Evolutionary conservation across 2,797 vertebrate species (phyloP), one percentile per base, ranked within the genome.

Genomic region (Liasis olivaceus): DNA sequence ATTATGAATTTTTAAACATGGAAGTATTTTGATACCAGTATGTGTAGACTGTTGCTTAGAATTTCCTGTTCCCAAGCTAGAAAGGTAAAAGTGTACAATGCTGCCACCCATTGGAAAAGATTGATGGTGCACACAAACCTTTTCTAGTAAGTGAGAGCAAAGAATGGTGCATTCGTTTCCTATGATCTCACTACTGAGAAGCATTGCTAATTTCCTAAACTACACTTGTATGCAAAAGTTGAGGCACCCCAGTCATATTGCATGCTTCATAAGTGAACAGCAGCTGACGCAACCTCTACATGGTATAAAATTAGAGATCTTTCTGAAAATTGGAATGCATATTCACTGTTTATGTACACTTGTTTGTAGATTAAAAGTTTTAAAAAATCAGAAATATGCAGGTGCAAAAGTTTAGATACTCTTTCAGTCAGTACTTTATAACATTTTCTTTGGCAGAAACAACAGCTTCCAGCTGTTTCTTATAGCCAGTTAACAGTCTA

Each of bases 81-180:
- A n/a, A 59, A 36, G 8, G 13, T 90, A 93, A 51, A 5, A 0
- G 28, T 47, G 13, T 84, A 96, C 97, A 87, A 91, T 97, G 93
- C 96, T 97, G 97, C 97, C 97, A 93, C 95, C 96, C 87, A 1
- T 88, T 97, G 97, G 96, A 94, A 89, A 89, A 93, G 91, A 1
- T 0, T 0, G 89, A 94, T 89, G 94, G 36, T 59, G 89, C 96
- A n/a, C 9, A 5, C 9, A 90, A 3, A 12, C 3, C 66, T 31
- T 20, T 60, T 15, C 26, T 28, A 22, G 14, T 81, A 17, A 26
- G 2, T 36, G 54, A 17, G 9, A 24, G 17, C n/a, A 81, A 81
- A 90, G 22, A 59, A 59, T 58, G 7, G 13, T 5, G 13, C 31
- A 81, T 15, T 60, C 7, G 11, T 15, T 84, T 47, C 47, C 5